Base-by-base conservation (phyloP, 1,140 invertebrate species). In the Meloidogyne floridensis region DNA sequence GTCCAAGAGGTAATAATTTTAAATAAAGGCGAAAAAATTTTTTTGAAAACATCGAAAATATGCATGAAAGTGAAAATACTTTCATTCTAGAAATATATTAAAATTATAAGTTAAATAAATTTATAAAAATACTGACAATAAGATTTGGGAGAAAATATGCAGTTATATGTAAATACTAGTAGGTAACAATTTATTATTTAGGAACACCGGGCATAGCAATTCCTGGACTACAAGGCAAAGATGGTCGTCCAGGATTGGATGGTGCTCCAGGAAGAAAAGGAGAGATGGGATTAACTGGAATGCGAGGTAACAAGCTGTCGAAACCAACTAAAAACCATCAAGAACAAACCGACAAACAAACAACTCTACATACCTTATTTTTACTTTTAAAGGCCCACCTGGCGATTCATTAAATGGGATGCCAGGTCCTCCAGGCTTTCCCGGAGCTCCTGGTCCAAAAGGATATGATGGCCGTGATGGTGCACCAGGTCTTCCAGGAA, bases 341-440 rank as follows among this genome's bases (percentile, higher is more conserved):
- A 32, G 32, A 32, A 32, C 32, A 32, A 32, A 32, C 32, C 32
- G 2, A 32, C 32, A 32, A 32, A 32, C 32, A 32, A 32, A 32
- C 32, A 32, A 32, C 32, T 32, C 32, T 32, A 32, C 32, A 32
- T 32, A 32, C 32, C 85, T 53, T 18, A 18, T 8, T 20, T 77
- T 79, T 79, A 47, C 42, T 3, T 20, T 20, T 47, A 83, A 53
- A 87, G 87, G 88, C 74, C 86, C 89, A 18, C 88, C 88, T 75
- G 88, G 88, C 70, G 88, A 90, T 78, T 90, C 88, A n/a, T 72
- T 88, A 9, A 87, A 90, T 65, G 90, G 90, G 69, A 43, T 89
- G 59, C 90, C 86, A 43, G 90, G 90, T 47, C 59, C 83, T 13
- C 88, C 89, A 69, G 90, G 90, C 81, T 65, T 72, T 6, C 77